Evolutionary conservation across 2,888 invertebrate genomes (phyloP), one percentile per base, ranked within the genome.

Genomic region (Neria commutata): DNA sequence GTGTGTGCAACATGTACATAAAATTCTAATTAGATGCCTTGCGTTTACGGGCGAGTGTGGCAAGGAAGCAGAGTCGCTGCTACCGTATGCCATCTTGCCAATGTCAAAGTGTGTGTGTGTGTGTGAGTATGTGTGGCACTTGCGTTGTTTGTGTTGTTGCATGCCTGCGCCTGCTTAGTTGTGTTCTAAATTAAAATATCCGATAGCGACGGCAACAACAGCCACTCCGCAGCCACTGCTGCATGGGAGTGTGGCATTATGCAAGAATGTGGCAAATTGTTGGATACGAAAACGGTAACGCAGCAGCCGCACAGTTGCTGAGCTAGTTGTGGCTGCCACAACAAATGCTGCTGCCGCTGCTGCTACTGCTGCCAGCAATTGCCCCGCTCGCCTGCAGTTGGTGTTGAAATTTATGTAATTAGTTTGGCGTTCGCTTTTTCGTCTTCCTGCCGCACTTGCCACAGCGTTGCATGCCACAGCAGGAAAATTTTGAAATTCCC

Each of bases 201-300:
- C 37, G n/a, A n/a, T 37, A 14, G 42, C 42, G 14, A 42, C 42
- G 4, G 19, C 37, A 14, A n/a, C 37, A 14, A n/a, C 37, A 37
- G 16, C n/a, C 19, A 16, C 45, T 29, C 26, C 37, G 48, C 14
- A 40, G 49, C 55, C 11, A 24, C 16, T 23, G 29, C 19, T 34
- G 34, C 29, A 49, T 29, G 11, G 3, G 26, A 29, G 61, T 63
- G 62, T 67, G 65, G 63, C 65, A 62, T 66, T 66, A 65, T 67
- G 65, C 62, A 67, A 65, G 67, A 67, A 67, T 67, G 67, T 63
- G 60, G 62, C 67, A 65, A 58, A 65, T 65, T 65, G 63, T 65
- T 61, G 33, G 54, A 62, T 55, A 54, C 54, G 54, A 59, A 55
- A 51, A 48, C 47, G 51, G 56, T 46, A 48, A 42, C 42, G 21